A percentile compares a stretch with the other conserved stretches of the same genome.
These are phyloP conservation scores for Seriola quinqueradiata DNA, from an alignment of 2,113 vertebrate species.

Conservation along the genomic window DNA sequence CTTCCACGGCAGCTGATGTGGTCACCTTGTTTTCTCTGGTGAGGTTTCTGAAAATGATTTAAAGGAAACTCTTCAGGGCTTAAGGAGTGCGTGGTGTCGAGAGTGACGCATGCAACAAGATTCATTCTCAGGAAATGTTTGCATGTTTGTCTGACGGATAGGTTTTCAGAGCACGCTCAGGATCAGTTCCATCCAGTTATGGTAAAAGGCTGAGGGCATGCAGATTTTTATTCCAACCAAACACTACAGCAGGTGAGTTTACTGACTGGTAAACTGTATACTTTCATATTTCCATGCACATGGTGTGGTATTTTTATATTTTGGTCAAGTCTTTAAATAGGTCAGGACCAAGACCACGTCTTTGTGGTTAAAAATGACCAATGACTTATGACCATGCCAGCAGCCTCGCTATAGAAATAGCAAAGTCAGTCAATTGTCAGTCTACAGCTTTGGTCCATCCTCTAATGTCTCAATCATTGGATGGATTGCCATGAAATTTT, in stretches of 20 bases:
- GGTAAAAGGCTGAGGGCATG: not conserved
- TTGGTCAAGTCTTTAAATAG: not conserved
- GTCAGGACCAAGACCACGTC: not conserved
- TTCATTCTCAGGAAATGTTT: slow-evolving; percentile 37
- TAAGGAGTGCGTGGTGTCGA: slow-evolving; percentile 50
- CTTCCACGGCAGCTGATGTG: slow-evolving; percentile 78
- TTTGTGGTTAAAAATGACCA: not conserved
- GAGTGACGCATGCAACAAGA: slow-evolving; percentile 59
- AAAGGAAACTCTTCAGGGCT: slow-evolving; percentile 74
- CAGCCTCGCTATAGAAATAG: not conserved
- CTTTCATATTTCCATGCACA: not conserved
- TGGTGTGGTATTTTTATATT: not conserved
- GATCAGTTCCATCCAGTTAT: not conserved
- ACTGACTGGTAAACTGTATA: not conserved
- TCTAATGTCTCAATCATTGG: not conserved
- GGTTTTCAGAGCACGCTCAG: slow-evolving; percentile 3
- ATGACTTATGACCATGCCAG: not conserved
- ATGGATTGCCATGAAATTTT: not conserved
- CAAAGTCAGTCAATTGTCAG: not conserved
- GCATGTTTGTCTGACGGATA: slow-evolving; percentile 30
- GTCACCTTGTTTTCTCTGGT: slow-evolving; percentile 78
- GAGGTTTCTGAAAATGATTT: slow-evolving; percentile 78
- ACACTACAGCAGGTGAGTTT: not conserved
- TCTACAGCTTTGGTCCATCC: not conserved
- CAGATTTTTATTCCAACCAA: not conserved